Evolutionary conservation across 1,140 invertebrate species (phyloP), one percentile per base, ranked within the genome.

Genomic region (Tetranychus urticae): DNA sequence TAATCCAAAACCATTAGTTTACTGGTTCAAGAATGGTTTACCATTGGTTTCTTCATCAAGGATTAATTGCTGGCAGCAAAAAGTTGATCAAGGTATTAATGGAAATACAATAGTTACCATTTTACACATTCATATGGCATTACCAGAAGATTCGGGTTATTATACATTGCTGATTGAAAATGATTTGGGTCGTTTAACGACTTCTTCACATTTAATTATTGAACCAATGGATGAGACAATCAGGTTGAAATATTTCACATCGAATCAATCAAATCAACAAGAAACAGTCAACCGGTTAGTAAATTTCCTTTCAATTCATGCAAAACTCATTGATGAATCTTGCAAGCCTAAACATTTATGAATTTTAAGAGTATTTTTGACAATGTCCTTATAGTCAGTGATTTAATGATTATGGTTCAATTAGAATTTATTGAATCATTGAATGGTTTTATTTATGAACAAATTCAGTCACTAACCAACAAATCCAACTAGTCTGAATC

Each of bases 11-110:
- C 86, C 88, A 60, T 79, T 79, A 70, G 79, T 82, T 69, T 72
- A 87, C 62, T 94, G 90, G 90, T 93, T 92, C 71, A 88, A 84
- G 70, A 88, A 94, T 73, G 90, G 91, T 2, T 83, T 87, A 69
- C 78, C 86, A 65, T 74, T 94, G 66, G 80, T 81, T 50, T 80
- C 82, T 58, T 85, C 84, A 42, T 6, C 39, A 6, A 5, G 39
- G 10, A 10, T 42, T 42, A 42, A 42, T 42, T 42, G 39, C 42
- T 81, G 82, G 67, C 86, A 86, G 71, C 80, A 84, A 67, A 84
- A 89, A 71, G 84, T 83, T 63, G 80, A 78, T 65, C 84, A 86
- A 68, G 83, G 81, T 10, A 42, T 42, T 10, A 42, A 42, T 10
- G 10, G 39, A 42, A 83, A 86, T 70, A 85, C 88, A 68, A 81